Percentiles rank a stretch among this genome's conserved stretches.
These are phyloP conservation scores for Gallinago paraguaiae DNA, from an alignment of 2,113 vertebrate genomes.

Conservation along the genomic window DNA sequence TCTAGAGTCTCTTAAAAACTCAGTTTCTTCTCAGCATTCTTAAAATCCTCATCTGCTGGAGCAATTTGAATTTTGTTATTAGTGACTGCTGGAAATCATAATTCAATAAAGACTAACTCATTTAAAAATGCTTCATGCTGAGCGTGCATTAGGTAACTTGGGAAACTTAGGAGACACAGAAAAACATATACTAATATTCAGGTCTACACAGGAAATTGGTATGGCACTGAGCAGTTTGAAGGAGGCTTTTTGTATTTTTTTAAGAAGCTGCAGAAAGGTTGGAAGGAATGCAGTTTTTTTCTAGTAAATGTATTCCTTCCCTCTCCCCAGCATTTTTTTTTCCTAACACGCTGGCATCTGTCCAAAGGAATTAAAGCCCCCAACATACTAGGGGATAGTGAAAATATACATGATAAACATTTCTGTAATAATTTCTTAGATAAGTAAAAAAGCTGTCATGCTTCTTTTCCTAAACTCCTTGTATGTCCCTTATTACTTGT, in stretches of 20 bases:
- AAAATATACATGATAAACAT: constrained; percentile 27
- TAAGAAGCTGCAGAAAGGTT: constrained; percentile 65
- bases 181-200: constrained; percentile 65
- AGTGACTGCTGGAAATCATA: constrained; percentile 92
- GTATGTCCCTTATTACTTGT: background rate
- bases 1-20: constrained; percentile 75
- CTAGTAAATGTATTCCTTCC: constrained; percentile 50
- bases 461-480: constrained; percentile 13
- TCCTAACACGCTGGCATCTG: background rate
- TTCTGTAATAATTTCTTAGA: constrained; percentile 33
- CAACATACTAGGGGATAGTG: background rate
- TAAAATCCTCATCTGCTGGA: constrained; percentile 85
- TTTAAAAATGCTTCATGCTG: constrained; percentile 91
- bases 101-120: constrained; percentile 94
- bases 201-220: constrained; percentile 73
- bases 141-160: constrained; percentile 84
- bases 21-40: constrained; percentile 76
- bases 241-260: constrained; percentile 70
- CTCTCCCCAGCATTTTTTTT: constrained; percentile 33
- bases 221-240: constrained; percentile 67
- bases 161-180: constrained; percentile 72
- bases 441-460: background rate
- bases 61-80: constrained; percentile 97
- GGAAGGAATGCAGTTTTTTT: constrained; percentile 59
- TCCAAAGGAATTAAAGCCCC: constrained; percentile 27